Evolutionary conservation across 2,113 vertebrate genomes (phyloP), one percentile per base, ranked within the genome.

Genomic region (Neotragus pygmaeus): DNA sequence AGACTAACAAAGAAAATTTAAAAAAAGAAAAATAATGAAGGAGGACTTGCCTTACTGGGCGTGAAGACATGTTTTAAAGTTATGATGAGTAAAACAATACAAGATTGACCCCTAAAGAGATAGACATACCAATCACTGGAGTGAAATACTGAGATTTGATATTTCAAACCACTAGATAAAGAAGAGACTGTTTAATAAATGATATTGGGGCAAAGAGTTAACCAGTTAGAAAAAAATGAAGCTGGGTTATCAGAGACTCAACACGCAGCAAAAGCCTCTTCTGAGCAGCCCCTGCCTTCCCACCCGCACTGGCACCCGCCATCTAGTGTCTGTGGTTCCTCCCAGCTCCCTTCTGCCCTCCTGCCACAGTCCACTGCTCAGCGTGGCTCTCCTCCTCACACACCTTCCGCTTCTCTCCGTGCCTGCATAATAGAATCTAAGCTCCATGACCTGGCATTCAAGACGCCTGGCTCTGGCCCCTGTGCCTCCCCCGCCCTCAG

Each of bases 1-100:
- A 88, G 19, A 80, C 66, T 33, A 93, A 92, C 43, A 66, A 77
- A 49, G 43, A 93, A 53, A n/a, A 85, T n/a, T 70, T 70, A 55
- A 30, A 78, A 81, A 66, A 92, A 45, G 19, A 90, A 64, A 60
- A 70, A 70, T 12, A 66, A 84, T 12, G 25, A 77, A 30, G 21
- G 43, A 33, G 5, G 25, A 21, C 5, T 45, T 28, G 77, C n/a
- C 25, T 88, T 53, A 7, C 36, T 6, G 25, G 9, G 49, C n/a
- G 6, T 45, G 89, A 66, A 89, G 84, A 89, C 27, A 36, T 43
- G 15, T n/a, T 49, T 7, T 45, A 80, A 58, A 73, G 30, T 39
- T 62, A 81, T 36, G 51, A 7, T 21, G 47, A 85, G 21, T 43
- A 45, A 49, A 91, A 62, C 39, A 30, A 11, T 19, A 53, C 15